Base-by-base conservation (phyloP, 2,888 invertebrate species). In the Calameuta idolon region DNA sequence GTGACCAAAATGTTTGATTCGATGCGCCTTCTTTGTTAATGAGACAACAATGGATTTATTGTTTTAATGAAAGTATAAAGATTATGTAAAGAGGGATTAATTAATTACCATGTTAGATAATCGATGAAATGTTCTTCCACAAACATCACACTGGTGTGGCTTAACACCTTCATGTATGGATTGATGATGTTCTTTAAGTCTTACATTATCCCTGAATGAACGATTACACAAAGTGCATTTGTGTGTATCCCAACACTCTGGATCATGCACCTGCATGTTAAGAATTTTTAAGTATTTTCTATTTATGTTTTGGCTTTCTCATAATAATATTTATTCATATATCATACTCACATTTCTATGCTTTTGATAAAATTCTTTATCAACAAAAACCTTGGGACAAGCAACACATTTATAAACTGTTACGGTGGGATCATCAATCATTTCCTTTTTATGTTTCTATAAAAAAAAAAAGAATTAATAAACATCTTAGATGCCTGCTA, bases 101-200 rank as follows among this genome's bases (percentile, higher is more conserved):
- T 75, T 76, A 34, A 33, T 80, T 76, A 87, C 86, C 87, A 87
- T 86, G 76, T 86, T 87, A 31, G 86, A 85, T 77, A 82, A 79
- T 75, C 87, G 83, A 78, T 86, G 85, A 77, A 86, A 87, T 12
- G 83, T 83, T 77, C 83, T 80, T 12, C 84, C 85, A 77, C 87
- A 87, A 77, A 87, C 69, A 74, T 87, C 87, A 79, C 87, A 87
- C 74, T 83, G 81, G 77, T 87, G 84, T n/a, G 83, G 85, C 76
- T 86, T 87, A 31, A 86, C 81, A 31, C 85, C 86, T 75, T 85
- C 83, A 30, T 87, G 87, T 78, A 86, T 82, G 4, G 85, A 86
- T 73, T 81, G 81, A 73, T 84, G 81, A 76, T 87, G 87, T 73
- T 86, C 85, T 73, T 77, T 83, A 69, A 87, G 80, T 79, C 86